These are phyloP conservation scores for Trachelus stipa DNA, from an alignment of 2,888 invertebrate species.

Conservation along the genomic window DNA sequence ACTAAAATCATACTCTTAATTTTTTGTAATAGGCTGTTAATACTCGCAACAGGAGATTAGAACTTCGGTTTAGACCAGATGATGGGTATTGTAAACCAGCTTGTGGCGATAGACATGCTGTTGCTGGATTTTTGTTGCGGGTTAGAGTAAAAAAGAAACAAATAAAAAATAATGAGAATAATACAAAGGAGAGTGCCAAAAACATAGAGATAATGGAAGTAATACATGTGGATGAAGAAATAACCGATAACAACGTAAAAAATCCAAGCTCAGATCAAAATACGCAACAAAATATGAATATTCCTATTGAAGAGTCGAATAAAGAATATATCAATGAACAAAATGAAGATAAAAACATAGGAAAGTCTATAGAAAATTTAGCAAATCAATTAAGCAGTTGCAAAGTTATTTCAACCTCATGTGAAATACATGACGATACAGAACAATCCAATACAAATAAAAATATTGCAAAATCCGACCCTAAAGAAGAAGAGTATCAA, in stretches of 20 bases:
- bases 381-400: constrained; percentile 20
- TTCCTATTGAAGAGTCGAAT: not conserved
- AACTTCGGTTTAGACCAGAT: constrained; percentile 82
- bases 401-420: constrained; percentile 9
- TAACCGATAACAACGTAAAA: not conserved
- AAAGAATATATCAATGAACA: not conserved
- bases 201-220: not conserved
- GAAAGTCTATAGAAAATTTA: constrained; percentile 14
- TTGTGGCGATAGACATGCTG: constrained; percentile 76
- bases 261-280: not conserved
- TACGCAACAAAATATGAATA: not conserved
- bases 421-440: not conserved
- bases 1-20: constrained; percentile 7
- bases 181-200: not conserved
- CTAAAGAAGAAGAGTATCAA: not conserved
- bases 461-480: not conserved
- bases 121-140: constrained; percentile 80
- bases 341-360: not conserved
- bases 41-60: constrained; percentile 74
- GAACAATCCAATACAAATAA: not conserved
- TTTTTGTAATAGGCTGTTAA: constrained; percentile 66
- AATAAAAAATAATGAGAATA: not conserved
- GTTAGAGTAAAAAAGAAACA: constrained; percentile 71
- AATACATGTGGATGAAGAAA: not conserved
- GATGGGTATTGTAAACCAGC: constrained; percentile 85